Evolutionary conservation across 2,797 vertebrate species (phyloP).

Genomic region (Telmatherina bonti): DNA sequence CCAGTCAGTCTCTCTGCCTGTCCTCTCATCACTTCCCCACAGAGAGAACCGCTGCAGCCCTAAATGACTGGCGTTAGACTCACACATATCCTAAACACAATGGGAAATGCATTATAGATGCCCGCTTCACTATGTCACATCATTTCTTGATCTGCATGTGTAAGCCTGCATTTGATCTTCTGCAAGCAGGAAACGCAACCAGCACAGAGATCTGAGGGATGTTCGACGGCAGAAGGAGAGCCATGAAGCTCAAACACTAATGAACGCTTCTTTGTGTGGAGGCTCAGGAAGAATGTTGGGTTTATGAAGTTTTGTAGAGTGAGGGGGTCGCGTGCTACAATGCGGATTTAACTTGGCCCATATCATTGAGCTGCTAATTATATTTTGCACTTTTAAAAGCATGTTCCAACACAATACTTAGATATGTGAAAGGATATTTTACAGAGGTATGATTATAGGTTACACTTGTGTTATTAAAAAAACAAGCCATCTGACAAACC

Average conservation of each 20-base stretch:
- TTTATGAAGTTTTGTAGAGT: conserved; percentile 30
- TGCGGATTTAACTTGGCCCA: conserved; percentile 9
- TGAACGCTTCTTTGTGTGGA: conserved; percentile 38
- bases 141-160: conserved; percentile 53
- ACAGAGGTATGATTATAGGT: not conserved
- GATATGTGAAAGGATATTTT: not conserved
- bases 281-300: conserved; percentile 21
- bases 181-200: conserved; percentile 52
- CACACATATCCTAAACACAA: conserved; percentile 19
- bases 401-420: not conserved
- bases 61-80: conserved; percentile 31
- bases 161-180: conserved; percentile 62
- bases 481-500: conserved; percentile 15
- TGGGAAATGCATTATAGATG: conserved; percentile 65
- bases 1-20: conserved; percentile 18
- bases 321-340: not conserved
- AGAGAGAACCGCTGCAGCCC: not conserved
- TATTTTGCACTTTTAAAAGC: not conserved
- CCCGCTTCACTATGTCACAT: conserved; percentile 58
- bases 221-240: conserved; percentile 25
- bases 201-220: conserved; percentile 60
- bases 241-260: conserved; percentile 35
- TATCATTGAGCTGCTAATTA: conserved; percentile 10
- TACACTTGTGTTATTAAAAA: not conserved
- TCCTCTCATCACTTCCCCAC: conserved; percentile 8